Evolutionary conservation across 2,113 vertebrate genomes (phyloP).

Genomic region (Tauraco erythrolophus): DNA sequence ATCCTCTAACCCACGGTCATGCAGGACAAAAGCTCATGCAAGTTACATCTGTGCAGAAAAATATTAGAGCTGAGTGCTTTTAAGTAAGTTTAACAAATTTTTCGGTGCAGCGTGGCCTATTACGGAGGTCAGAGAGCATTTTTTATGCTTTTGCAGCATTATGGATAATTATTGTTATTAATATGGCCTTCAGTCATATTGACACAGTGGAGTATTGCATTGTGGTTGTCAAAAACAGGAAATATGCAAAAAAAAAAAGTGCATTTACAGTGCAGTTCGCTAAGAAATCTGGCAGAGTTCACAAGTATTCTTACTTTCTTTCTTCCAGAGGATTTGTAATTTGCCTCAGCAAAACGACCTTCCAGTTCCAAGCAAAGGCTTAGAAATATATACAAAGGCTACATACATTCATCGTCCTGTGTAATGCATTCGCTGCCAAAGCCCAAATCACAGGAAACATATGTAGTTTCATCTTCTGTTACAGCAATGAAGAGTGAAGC

Average conservation of each 20-base stretch:
- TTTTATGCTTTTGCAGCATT: not conserved
- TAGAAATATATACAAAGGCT: not conserved
- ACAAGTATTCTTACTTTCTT: not conserved
- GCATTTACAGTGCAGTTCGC: not conserved
- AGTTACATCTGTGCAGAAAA: not conserved
- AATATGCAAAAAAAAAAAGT: not conserved
- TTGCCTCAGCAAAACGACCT: not conserved
- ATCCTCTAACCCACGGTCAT: not conserved
- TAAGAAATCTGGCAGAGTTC: not conserved
- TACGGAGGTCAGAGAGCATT: not conserved
- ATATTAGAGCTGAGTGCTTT: not conserved
- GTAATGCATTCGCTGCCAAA: slow-evolving; percentile 2
- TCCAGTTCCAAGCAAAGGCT: not conserved
- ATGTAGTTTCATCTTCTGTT: slow-evolving; percentile 5
- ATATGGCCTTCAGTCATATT: not conserved
- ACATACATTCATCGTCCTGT: not conserved
- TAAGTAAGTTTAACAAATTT: not conserved
- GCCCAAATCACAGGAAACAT: slow-evolving; percentile 2
- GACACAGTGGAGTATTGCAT: not conserved
- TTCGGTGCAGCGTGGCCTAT: rapidly evolving
- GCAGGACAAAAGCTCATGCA: not conserved
- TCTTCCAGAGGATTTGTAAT: not conserved
- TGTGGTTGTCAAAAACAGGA: not conserved
- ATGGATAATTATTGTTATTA: not conserved
- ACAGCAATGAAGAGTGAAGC: not conserved